phyloP scores from a whole-genome alignment of 1,140 invertebrate genomes.

The Aphelinus atriplicis region DNA sequence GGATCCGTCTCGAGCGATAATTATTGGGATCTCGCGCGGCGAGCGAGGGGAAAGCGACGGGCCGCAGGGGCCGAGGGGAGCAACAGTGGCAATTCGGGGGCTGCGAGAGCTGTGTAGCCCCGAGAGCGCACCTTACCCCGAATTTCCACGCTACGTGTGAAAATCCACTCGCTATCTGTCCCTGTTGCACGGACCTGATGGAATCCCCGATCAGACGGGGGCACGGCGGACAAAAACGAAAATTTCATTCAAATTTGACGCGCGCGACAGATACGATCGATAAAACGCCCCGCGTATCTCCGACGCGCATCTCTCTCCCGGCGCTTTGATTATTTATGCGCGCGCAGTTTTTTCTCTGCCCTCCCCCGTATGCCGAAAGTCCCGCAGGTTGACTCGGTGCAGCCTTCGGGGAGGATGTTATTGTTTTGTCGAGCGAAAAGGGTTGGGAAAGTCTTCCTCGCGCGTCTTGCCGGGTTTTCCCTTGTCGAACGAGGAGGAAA shows the following conservation, averaged over 20 bases:
- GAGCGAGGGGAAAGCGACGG: slow-evolving; percentile 10
- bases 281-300: neutral
- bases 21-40: slow-evolving; percentile 26
- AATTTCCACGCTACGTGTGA: slow-evolving; percentile 34
- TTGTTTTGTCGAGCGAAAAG: neutral
- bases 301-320: neutral
- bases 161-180: slow-evolving; percentile 26
- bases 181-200: neutral
- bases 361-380: too few species aligned
- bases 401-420: neutral
- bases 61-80: slow-evolving; percentile 22
- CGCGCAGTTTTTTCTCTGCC: neutral
- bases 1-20: slow-evolving; percentile 38
- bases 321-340: neutral
- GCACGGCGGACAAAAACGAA: slow-evolving; percentile 1
- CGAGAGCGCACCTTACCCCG: neutral
- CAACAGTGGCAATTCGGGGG: slow-evolving; percentile 43
- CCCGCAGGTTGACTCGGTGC: neutral
- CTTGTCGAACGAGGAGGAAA: neutral
- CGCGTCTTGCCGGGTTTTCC: neutral
- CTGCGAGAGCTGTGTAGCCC: slow-evolving; percentile 27
- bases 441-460: neutral
- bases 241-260: slow-evolving; percentile 39
- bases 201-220: slow-evolving; percentile 24
- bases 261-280: slow-evolving; percentile 23